Evolutionary conservation across 2,888 invertebrate genomes (phyloP).

Genomic region (Myopa testacea): DNA sequence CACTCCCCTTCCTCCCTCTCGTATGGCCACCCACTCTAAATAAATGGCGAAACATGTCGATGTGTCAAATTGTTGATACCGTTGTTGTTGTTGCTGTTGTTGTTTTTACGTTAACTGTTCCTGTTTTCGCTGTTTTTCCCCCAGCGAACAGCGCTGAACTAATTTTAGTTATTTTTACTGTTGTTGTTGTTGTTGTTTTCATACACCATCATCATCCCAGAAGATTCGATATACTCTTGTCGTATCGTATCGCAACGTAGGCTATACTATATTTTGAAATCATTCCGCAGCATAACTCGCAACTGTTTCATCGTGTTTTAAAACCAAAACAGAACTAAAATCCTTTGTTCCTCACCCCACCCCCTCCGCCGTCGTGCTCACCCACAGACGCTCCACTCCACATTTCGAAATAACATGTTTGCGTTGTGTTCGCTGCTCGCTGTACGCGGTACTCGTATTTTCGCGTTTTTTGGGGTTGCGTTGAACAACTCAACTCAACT

Average conservation of each 20-base stretch:
- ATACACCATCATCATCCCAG: conserved; percentile 32
- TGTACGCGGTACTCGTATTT: background rate
- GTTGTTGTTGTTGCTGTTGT: conserved; percentile 2
- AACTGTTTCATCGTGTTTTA: background rate
- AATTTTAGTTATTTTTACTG: conserved; percentile 39
- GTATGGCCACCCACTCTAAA: background rate
- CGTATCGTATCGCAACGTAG: no score
- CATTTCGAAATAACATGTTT: conserved; percentile 28
- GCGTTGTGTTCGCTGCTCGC: background rate
- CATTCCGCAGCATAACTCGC: conserved; percentile 8
- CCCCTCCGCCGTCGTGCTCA: no score
- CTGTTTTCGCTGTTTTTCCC: conserved; percentile 34
- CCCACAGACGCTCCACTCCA: background rate
- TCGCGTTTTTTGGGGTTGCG: conserved; percentile 31
- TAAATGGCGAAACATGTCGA: conserved; percentile 12
- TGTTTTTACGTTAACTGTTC: conserved; percentile 11
- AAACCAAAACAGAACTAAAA: background rate
- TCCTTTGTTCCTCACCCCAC: background rate
- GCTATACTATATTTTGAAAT: conserved; percentile 15
- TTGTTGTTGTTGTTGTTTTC: conserved; percentile 25
- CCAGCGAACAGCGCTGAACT: conserved; percentile 6
- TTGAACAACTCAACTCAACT: background rate
- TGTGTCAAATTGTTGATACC: background rate
- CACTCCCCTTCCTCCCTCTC: background rate
- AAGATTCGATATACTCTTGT: background rate